A percentile compares a stretch with the other conserved stretches of the same genome.
phyloP scores from a whole-genome alignment of 1,140 invertebrate genomes.

The Lordiphosa mommai region DNA sequence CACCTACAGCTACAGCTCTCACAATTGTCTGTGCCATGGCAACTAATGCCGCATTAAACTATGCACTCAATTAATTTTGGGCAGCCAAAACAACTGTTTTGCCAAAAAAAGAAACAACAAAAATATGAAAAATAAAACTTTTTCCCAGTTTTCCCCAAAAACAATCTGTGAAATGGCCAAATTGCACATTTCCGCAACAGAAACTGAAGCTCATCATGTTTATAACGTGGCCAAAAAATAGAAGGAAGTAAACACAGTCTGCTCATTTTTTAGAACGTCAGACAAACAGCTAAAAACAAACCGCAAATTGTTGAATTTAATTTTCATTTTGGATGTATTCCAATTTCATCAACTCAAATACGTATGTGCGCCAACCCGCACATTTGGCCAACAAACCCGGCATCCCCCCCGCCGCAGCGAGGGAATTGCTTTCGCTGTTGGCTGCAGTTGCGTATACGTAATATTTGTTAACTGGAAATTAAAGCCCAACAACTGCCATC shows the following conservation, averaged over 20 bases:
- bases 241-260: too few relatives aligned
- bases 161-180: slow-evolving; percentile 54
- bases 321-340: slow-evolving; percentile 65
- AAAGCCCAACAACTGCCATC: slow-evolving; percentile 43
- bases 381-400: neutral
- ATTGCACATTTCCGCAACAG: slow-evolving; percentile 50
- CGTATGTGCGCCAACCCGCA: slow-evolving; percentile 8
- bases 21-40: neutral
- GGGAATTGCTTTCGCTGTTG: slow-evolving; percentile 41
- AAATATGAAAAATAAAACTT: slow-evolving; percentile 5
- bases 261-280: slow-evolving; percentile 16
- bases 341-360: slow-evolving; percentile 65
- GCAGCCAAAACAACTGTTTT: slow-evolving; percentile 11
- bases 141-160: slow-evolving; percentile 39
- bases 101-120: slow-evolving; percentile 19
- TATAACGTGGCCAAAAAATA: slow-evolving; percentile 2
- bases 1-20: too few relatives aligned
- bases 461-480: slow-evolving; percentile 62
- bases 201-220: slow-evolving; percentile 19
- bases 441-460: slow-evolving; percentile 39
- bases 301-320: slow-evolving; percentile 70
- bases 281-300: slow-evolving; percentile 53
- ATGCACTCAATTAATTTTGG: slow-evolving; percentile 51
- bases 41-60: slow-evolving; percentile 27
- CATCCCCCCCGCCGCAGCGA: neutral